Evolutionary conservation across 2,797 vertebrate species (phyloP).

Genomic region (Coranthus polyacanthus): DNA sequence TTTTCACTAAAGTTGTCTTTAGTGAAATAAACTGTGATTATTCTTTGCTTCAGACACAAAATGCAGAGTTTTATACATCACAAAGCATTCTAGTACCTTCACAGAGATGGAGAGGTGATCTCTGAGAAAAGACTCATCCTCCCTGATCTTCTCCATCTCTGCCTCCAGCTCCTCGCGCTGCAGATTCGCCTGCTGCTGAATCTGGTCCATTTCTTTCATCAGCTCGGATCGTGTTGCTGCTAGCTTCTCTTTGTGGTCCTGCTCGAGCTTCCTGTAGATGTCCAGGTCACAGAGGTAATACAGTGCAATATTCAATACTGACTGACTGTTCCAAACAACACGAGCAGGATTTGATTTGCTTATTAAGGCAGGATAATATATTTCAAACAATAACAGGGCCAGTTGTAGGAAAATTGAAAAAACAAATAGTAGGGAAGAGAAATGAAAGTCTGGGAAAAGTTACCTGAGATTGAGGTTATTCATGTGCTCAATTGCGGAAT

Average conservation of each 20-base stretch:
- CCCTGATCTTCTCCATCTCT: conserved; percentile 89
- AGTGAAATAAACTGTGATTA: no score
- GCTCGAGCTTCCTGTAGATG: conserved; percentile 90
- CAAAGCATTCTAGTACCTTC: no score
- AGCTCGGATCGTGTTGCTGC: conserved; percentile 85
- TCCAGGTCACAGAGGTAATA: not conserved
- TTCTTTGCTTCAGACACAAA: no score
- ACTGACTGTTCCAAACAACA: no score
- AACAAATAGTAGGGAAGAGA: not conserved
- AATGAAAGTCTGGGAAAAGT: not conserved
- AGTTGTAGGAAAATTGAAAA: not conserved
- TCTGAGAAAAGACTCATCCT: conserved; percentile 89
- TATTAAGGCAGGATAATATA: no score
- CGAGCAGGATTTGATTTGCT: no score
- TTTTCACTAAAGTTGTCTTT: no score
- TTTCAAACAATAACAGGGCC: no score
- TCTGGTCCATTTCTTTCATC: conserved; percentile 90
- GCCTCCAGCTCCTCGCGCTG: conserved; percentile 90
- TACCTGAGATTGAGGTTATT: conserved; percentile 84
- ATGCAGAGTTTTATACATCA: no score
- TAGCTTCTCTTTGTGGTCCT: conserved; percentile 92
- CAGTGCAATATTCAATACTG: not conserved
- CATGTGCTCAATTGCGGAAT: conserved; percentile 91
- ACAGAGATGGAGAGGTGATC: conserved; percentile 91
- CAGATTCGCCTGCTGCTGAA: conserved; percentile 90